phyloP scores from a whole-genome alignment of 2,888 invertebrate species.

The Eristalis intricaria region DNA sequence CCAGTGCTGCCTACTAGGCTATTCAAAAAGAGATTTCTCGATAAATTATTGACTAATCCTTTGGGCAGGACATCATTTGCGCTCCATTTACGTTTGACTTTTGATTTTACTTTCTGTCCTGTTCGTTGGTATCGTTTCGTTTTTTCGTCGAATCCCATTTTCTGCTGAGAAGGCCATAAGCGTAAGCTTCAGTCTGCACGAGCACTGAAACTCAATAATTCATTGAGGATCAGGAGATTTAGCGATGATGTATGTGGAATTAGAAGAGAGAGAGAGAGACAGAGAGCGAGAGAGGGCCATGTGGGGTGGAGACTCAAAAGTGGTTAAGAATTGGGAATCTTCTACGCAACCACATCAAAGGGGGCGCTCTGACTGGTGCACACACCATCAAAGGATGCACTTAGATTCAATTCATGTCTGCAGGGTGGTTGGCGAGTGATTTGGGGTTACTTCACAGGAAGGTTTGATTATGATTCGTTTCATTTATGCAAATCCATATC shows the following conservation, averaged over 20 bases:
- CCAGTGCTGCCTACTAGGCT: slow-evolving; percentile 24
- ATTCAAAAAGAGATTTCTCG: slow-evolving; percentile 53
- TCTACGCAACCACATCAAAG: neutral
- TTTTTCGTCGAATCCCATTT: neutral
- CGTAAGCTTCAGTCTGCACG: slow-evolving; percentile 9
- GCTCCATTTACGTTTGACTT: slow-evolving; percentile 48
- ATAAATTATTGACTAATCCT: slow-evolving; percentile 63
- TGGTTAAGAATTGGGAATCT: neutral
- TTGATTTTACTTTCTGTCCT: slow-evolving; percentile 31
- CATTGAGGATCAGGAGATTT: slow-evolving; percentile 56
- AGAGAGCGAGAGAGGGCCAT: too few species aligned
- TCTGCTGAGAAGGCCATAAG: neutral
- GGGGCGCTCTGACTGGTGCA: neutral
- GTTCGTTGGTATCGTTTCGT: neutral
- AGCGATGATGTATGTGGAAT: slow-evolving; percentile 36
- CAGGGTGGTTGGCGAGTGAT: neutral
- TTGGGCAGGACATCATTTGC: slow-evolving; percentile 63
- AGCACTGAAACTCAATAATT: slow-evolving; percentile 43
- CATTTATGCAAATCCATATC: neutral
- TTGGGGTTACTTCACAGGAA: neutral
- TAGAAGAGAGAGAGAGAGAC: neutral
- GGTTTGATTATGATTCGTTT: neutral
- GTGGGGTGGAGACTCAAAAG: neutral
- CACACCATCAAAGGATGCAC: neutral
- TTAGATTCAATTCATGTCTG: neutral